Evolutionary conservation across 2,888 invertebrate genomes (phyloP), one percentile per base, ranked within the genome.

Genomic region (Strigamia maritima): DNA sequence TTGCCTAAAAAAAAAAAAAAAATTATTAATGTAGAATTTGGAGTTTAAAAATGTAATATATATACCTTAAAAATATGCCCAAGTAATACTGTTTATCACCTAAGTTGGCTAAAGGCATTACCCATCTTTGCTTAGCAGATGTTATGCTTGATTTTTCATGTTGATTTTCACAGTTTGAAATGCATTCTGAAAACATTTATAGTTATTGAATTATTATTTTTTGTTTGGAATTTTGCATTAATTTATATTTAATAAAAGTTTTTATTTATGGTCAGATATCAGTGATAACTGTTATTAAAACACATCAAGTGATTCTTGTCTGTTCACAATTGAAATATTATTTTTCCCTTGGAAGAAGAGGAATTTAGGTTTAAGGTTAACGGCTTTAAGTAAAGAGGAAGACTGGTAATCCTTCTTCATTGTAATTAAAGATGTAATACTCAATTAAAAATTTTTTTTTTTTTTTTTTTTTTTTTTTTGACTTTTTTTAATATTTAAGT

Each of bases 61-160:
- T 10, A 38, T 89, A 95, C 95, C 93, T 94, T 95, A 88, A 95
- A 95, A 88, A 95, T 86, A 95, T 95, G 85, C 95, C 95, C 84
- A 95, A 88, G 86, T 95, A 95, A 85, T 95, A 95, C 84, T 93
- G 89, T 86, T 95, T 95, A 85, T 94, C 94, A 70, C 95, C 95
- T 75, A 94, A 90, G 85, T 94, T 94, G 82, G 94, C 88, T 80
- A 95, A 88, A 12, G 95, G 95, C 95, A 95, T 95, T 78, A 93
- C 94, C 94, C 94, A 95, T 85, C 79, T 79, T 19, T 54, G 74
- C 14, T 26, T 74, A 16, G 77, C 38, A 10, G 75, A 16, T 22
- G n/a, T 22, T n/a, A 40, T 38, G 10, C 19, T 44, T n/a, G 76
- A 26, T 76, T 44, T 76, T 24, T 76, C 76, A 38, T 76, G 76